Conservation (phyloP, 2,888 invertebrate species). For the Chloroclysta siterata region DNA sequence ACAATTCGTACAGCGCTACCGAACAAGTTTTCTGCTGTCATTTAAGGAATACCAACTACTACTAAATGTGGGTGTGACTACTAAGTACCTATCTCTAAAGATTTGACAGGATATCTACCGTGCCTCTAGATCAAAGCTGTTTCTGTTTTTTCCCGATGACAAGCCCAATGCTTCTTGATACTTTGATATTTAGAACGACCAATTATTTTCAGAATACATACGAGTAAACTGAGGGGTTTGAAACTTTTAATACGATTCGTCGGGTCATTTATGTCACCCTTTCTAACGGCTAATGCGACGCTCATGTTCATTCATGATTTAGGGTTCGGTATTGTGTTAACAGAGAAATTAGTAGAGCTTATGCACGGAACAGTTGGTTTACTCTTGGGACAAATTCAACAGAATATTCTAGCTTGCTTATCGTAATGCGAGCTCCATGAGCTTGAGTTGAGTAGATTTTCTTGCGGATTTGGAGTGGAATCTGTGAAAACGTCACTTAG, state of each 20-base stretch:
- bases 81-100: too few relatives aligned
- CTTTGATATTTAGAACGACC: neutral
- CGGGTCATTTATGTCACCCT: slow-evolving; percentile 67
- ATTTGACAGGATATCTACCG: too few relatives aligned
- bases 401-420: slow-evolving; percentile 15
- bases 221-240: slow-evolving; percentile 48
- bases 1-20: too few relatives aligned
- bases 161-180: neutral
- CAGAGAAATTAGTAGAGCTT: slow-evolving; percentile 70
- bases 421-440: neutral
- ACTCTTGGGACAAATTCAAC: slow-evolving; percentile 23
- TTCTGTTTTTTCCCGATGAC: too few relatives aligned
- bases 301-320: slow-evolving; percentile 79
- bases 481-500: too few relatives aligned
- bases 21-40: too few relatives aligned
- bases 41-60: too few relatives aligned
- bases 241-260: slow-evolving; percentile 63
- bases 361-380: slow-evolving; percentile 32
- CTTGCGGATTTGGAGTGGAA: neutral
- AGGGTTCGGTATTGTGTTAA: slow-evolving; percentile 73
- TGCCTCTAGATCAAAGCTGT: too few relatives aligned
- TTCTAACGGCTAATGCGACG: slow-evolving; percentile 58
- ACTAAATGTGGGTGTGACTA: too few relatives aligned
- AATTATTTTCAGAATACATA: slow-evolving; percentile 9
- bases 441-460: slow-evolving; percentile 2